These are phyloP conservation scores for Hemibagrus guttatus DNA, from an alignment of 2,797 vertebrate genomes.

Conservation along the genomic window DNA sequence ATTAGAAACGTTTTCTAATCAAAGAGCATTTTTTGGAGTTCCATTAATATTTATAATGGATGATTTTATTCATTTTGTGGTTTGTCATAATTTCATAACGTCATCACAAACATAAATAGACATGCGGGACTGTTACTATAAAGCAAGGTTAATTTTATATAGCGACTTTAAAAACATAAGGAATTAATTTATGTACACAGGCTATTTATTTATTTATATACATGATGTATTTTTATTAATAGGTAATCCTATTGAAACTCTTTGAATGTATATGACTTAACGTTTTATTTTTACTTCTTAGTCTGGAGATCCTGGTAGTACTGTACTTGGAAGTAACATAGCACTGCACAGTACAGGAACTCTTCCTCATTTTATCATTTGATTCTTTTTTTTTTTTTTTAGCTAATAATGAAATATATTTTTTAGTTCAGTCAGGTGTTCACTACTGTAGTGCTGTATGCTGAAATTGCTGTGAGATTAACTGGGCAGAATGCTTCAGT, in stretches of 20 bases:
- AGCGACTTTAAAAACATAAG: not conserved
- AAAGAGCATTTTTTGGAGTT: no score
- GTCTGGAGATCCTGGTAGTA: not conserved
- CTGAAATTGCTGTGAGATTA: not conserved
- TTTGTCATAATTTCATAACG: not conserved
- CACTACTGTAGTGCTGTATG: not conserved
- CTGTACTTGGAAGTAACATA: not conserved
- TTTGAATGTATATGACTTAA: not conserved
- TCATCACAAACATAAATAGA: not conserved
- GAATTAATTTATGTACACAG: not conserved
- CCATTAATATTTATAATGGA: not conserved
- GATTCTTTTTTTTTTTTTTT: not conserved
- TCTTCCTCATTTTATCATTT: not conserved
- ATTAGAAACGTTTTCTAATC: conserved; percentile 5
- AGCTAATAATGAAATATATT: not conserved
- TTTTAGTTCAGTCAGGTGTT: not conserved
- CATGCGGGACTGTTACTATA: not conserved
- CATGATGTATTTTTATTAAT: no score
- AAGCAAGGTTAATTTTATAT: conserved; percentile 3
- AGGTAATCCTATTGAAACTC: not conserved
- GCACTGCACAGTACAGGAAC: not conserved
- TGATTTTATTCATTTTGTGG: not conserved
- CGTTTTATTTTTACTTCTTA: not conserved
- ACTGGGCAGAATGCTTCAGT: not conserved
- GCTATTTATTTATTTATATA: no score